Conservation (phyloP, 53 echinoderm and acorn worm species). For the Holothuria scabra region DNA sequence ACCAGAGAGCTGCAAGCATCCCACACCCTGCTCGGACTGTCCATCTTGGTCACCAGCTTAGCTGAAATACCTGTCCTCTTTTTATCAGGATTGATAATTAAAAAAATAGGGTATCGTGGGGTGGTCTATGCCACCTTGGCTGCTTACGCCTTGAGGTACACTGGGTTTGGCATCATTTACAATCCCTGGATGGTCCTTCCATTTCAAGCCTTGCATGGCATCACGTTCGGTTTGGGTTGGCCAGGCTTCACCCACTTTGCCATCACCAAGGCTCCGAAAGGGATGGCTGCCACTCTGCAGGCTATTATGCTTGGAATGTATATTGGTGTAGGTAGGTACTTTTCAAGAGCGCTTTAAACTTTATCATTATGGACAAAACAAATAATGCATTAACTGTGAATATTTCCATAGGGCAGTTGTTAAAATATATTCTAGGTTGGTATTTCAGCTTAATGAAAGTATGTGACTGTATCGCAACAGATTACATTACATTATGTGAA, state of each 20-base stretch:
- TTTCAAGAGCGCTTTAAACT: too few relatives aligned
- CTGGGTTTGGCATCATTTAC: slow-evolving; percentile 73
- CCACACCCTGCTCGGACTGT: slow-evolving; percentile 78
- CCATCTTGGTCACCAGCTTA: slow-evolving; percentile 68
- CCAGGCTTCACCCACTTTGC: slow-evolving; percentile 84
- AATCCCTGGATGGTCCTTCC: slow-evolving; percentile 87
- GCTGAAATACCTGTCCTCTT: slow-evolving; percentile 88
- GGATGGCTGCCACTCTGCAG: slow-evolving; percentile 89
- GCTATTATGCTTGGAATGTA: slow-evolving; percentile 72
- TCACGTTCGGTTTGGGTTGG: slow-evolving; percentile 87
- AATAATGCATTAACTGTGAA: too few relatives aligned
- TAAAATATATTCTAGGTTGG: too few relatives aligned
- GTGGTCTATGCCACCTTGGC: slow-evolving; percentile 65
- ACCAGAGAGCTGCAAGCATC: slow-evolving; percentile 65
- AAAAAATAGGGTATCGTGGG: slow-evolving; percentile 62
- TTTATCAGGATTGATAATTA: slow-evolving; percentile 80
- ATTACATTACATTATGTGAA: too few relatives aligned
- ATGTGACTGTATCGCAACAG: too few relatives aligned
- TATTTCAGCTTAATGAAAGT: too few relatives aligned
- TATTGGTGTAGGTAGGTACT: slow-evolving; percentile 85
- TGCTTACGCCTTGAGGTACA: slow-evolving; percentile 78
- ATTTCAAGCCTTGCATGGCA: slow-evolving; percentile 84
- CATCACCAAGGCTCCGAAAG: slow-evolving; percentile 75
- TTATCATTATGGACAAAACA: too few relatives aligned
- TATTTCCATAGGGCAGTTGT: too few relatives aligned